These are phyloP conservation scores for Zoanthus sociatus DNA, from an alignment of 92 coral and sea anemone species.

Conservation along the genomic window DNA sequence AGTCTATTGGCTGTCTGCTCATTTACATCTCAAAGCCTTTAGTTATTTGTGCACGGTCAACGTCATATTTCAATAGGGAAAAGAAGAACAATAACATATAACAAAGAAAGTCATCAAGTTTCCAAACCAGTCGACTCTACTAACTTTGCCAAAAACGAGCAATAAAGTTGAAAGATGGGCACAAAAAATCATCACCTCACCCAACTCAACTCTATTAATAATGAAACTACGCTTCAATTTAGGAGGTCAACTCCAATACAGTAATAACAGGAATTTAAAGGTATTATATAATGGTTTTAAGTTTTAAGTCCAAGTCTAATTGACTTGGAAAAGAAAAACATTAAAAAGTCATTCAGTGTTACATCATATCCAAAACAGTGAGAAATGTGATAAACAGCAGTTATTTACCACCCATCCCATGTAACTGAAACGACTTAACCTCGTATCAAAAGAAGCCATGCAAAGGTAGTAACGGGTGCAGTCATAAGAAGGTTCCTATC, in stretches of 20 bases:
- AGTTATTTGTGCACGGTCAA: no score
- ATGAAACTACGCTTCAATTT: slow-evolving; percentile 51
- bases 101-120: no score
- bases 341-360: slow-evolving; percentile 52
- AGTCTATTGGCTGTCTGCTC: no score
- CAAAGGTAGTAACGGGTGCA: slow-evolving; percentile 51
- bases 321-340: slow-evolving; percentile 54
- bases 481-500: slow-evolving; percentile 54
- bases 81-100: no score
- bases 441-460: slow-evolving; percentile 29
- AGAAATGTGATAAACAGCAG: slow-evolving; percentile 52
- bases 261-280: slow-evolving; percentile 42
- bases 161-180: slow-evolving; percentile 41
- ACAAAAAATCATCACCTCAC: slow-evolving; percentile 40
- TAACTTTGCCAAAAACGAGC: slow-evolving; percentile 52
- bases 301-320: slow-evolving; percentile 56
- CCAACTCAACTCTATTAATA: slow-evolving; percentile 50
- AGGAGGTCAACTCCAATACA: slow-evolving; percentile 55
- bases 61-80: no score
- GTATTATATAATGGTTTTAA: slow-evolving; percentile 53
- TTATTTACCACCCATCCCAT: slow-evolving; percentile 50
- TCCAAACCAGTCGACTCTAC: no score
- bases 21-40: no score
- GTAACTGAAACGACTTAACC: slow-evolving; percentile 39
- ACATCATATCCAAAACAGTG: slow-evolving; percentile 53